Base-by-base conservation (phyloP, 2,113 vertebrate species). In the Reinhardtius hippoglossoides region DNA sequence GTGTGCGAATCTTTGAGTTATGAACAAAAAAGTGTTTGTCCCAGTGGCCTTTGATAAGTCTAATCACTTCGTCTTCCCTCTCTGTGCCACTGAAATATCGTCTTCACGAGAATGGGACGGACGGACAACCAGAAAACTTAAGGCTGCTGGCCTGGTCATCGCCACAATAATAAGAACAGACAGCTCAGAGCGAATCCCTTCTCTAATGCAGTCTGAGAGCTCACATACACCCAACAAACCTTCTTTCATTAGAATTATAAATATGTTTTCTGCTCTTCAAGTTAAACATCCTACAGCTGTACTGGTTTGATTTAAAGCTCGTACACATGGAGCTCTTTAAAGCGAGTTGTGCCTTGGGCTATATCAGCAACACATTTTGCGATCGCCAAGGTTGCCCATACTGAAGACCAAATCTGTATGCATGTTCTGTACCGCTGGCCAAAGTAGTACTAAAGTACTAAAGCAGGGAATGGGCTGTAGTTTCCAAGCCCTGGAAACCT, bases 401-500 rank as follows among this genome's bases (percentile, higher is more conserved):
- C 3, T 23, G 12, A 40, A 2, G 37, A 5, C 52, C 31, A 31
- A 9, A 66, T 58, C 55, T 21, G n/a, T 67, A 24, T 59, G 42
- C 56, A 52, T 52, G 50, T 50, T 5, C 9, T 58, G 23, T 21
- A 6, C 23, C 67, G 58, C 21, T 14, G 8, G 59, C 56, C 5
- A 44, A 60, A 58, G 46, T 24, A 31, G n/a, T n/a, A 58, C 59
- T 78, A 60, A 72, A 31, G n/a, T n/a, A 58, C 59, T 78, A 60
- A 72, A 63, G 68, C 4, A 61, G 26, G 12, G 44, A 58, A 68
- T 12, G 60, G 60, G 61, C 50, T 73, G 72, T 66, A 77, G 62
- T 44, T 67, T 76, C 27, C 20, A 62, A 31, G 46, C 23, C 23
- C 24, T 73, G 71, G 64, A 82, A 82, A 84, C 78, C 67, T 24